Evolutionary conservation across 2,113 vertebrate species (phyloP).

Genomic region (Baryphthengus martii): DNA sequence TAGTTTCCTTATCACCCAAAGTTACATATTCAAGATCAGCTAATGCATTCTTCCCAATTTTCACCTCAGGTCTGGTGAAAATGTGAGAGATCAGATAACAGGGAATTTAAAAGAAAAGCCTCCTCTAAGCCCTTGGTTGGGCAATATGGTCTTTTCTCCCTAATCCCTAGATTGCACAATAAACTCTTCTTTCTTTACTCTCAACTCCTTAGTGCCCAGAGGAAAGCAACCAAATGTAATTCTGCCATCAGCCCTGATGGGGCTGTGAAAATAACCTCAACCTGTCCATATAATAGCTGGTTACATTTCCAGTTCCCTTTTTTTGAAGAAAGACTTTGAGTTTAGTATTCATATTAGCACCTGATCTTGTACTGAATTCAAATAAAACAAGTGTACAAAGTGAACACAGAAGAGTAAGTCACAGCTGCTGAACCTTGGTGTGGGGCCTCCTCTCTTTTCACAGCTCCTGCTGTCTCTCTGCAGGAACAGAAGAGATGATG

Average conservation of each 20-base stretch:
- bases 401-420: neutral
- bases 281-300: neutral
- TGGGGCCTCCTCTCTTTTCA: neutral
- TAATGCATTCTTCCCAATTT: neutral
- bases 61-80: neutral
- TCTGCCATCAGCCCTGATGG: neutral
- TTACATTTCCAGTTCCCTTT: neutral
- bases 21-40: neutral
- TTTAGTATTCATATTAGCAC: neutral
- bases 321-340: neutral
- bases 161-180: neutral
- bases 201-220: neutral
- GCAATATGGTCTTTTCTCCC: neutral
- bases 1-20: neutral
- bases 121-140: neutral
- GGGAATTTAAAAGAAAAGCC: neutral
- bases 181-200: neutral
- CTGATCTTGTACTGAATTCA: neutral
- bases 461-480: neutral
- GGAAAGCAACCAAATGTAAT: neutral
- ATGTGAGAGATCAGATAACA: neutral
- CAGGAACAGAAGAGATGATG: neutral
- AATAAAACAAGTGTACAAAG: neutral
- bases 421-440: neutral
- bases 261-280: neutral